Percentiles rank a stretch among this genome's conserved stretches.
Evolutionary conservation across 2,113 vertebrate species (phyloP).

Genomic region (Furnarius figulus): DNA sequence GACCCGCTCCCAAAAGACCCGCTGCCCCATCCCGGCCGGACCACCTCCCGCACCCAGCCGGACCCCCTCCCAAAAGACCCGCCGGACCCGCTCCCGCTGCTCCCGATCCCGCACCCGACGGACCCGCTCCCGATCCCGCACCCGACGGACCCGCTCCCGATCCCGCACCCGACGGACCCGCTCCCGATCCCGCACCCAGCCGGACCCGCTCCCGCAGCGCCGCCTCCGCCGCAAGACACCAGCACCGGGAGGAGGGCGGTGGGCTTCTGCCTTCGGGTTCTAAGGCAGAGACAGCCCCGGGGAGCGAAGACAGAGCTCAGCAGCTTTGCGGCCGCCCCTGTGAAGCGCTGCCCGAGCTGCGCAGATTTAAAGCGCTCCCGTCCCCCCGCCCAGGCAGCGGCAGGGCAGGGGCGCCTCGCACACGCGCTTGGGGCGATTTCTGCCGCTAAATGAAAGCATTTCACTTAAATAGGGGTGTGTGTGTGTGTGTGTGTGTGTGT

Average conservation of each 20-base stretch:
- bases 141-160: no score
- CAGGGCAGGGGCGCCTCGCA: not conserved
- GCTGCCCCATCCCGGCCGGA: no score
- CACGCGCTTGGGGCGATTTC: no score
- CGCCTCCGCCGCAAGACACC: not conserved
- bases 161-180: no score
- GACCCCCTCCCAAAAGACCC: no score
- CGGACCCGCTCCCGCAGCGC: not conserved
- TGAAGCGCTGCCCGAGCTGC: not conserved
- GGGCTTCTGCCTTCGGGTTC: not conserved
- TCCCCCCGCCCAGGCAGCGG: not conserved
- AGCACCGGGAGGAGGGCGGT: rapidly evolving
- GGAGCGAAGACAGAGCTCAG: not conserved
- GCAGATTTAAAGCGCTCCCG: not conserved
- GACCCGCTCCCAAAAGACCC: no score
- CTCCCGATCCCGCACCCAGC: no score
- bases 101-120: not conserved
- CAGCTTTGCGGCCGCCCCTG: not conserved
- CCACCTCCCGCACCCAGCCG: not conserved
- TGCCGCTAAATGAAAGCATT: not conserved
- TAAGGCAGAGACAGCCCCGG: not conserved
- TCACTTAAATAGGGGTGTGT: not conserved
- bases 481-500: not conserved
- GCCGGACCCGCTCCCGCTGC: no score
- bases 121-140: no score